Evolutionary conservation across 1,140 invertebrate genomes (phyloP), one percentile per base, ranked within the genome.

Genomic region (Leptinotarsa defecta): DNA sequence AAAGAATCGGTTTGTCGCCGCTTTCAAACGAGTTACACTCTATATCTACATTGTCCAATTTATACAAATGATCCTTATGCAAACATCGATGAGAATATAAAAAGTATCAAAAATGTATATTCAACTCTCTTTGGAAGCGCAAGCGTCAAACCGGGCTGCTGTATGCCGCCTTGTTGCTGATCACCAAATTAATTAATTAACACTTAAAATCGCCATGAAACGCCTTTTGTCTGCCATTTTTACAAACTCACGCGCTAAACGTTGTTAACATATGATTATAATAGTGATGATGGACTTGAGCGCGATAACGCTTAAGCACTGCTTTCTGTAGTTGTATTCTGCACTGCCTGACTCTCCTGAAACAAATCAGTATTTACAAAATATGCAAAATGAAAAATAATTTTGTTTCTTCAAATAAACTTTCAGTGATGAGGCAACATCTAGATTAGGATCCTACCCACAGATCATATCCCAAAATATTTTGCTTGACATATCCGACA

Each of bases 321-420:
- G 86, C 88, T 88, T 83, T 90, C 87, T 71, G 88, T 86, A 78
- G 68, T 87, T 79, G 88, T 86, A 77, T 88, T 87, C 81, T 88
- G 86, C 84, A 88, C 88, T 78, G 87, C 86, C 80, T 89, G 88
- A 81, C 84, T 87, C 49, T 89, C 88, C 88, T 89, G 81, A 3
- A 87, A 87, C 3, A 8, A 13, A 65, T 20, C 5, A 62, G 6
- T n/a, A 15, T n/a, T 62, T 62, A n/a, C 15, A 62, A 15, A 62
- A 62, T 11, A 11, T 43, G 34, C 34, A 43, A 43, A 11, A 11
- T 43, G 34, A 43, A 43, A 43, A 43, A 43, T 43, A 8, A 43
- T 43, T 43, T 11, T 43, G 8, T 43, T 43, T 43, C 8, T 43
- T 43, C 8, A 43, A 43, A 43, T 11, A 11, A 43, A 8, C 34